These are phyloP conservation scores for Brachionus sp. DNA, from an alignment of 1,140 invertebrate species.

Conservation along the genomic window DNA sequence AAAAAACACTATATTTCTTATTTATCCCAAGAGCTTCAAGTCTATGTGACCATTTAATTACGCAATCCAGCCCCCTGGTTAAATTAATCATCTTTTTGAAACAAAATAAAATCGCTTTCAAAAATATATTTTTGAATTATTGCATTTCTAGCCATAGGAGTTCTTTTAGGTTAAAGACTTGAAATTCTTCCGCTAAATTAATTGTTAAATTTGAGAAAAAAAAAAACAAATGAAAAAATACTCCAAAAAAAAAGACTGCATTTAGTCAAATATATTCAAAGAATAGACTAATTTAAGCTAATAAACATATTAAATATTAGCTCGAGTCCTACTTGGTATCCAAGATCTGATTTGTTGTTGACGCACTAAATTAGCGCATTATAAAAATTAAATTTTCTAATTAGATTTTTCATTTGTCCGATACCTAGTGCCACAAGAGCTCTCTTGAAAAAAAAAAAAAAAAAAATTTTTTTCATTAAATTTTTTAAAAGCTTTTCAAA, in stretches of 20 bases:
- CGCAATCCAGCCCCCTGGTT: neutral
- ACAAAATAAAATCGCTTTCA: neutral
- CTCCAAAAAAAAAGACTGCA: neutral
- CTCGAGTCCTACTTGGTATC: neutral
- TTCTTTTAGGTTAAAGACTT: neutral
- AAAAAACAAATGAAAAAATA: neutral
- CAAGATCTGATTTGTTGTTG: neutral
- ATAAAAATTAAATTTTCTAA: neutral
- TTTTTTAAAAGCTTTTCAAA: neutral
- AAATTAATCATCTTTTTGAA: neutral
- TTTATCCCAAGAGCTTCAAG: too few species aligned
- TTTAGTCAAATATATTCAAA: neutral
- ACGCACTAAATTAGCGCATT: neutral
- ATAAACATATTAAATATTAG: constrained; percentile 6
- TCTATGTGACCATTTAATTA: too few species aligned
- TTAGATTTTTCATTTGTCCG: neutral
- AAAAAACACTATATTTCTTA: too few species aligned
- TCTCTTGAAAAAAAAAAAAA: neutral
- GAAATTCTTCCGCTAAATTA: neutral
- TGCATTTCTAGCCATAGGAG: neutral
- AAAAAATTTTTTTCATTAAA: neutral
- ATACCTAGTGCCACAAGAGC: neutral
- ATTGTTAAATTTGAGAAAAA: neutral
- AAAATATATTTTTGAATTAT: neutral
- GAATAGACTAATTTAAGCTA: neutral